Evolutionary conservation across 92 coral and sea anemone genomes (phyloP), one percentile per base, ranked within the genome.

Genomic region (Nematostella vectensis): DNA sequence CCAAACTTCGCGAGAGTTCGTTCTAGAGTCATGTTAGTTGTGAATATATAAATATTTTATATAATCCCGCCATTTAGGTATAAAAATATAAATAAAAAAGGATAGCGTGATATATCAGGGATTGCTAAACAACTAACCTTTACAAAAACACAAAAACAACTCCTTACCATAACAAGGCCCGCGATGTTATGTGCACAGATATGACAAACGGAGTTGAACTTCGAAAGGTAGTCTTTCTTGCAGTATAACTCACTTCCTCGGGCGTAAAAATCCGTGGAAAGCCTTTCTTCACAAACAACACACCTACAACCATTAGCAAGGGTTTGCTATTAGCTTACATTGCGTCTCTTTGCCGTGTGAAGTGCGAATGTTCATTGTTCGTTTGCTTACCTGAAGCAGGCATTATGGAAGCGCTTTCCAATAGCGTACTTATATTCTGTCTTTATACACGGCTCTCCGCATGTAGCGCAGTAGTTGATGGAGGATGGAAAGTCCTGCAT

Each of bases 101-200:
- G n/a, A n/a, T n/a, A n/a, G n/a, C n/a, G n/a, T n/a, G n/a, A n/a
- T n/a, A n/a, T n/a, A n/a, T n/a, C n/a, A n/a, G n/a, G n/a, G n/a
- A n/a, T n/a, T n/a, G n/a, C n/a, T n/a, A n/a, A n/a, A n/a, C n/a
- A 15, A 33, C 40, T 33, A 33, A 33, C 8, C 40, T 33, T 33
- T 6, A 6, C 40, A 6, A 33, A 33, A 6, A 33, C 8, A 6
- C 8, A 33, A 33, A 33, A 15, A 33, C 40, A 33, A 33, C 40
- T 33, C 15, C 15, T 33, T 33, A 33, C 95, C 83, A 89, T 85
- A 2, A 89, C 83, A 3, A 91, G 97, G 27, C 97, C 97, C 11
- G 95, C 85, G 40, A 89, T 85, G 43, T 74, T 76, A 29, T 69
- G 77, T 25, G 55, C 74, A 57, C 97, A 89, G 24, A 71, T 68